Percentiles rank a stretch among this genome's conserved stretches.
Conservation (phyloP, 2,888 invertebrate species). For the Orchesella flavescens region DNA sequence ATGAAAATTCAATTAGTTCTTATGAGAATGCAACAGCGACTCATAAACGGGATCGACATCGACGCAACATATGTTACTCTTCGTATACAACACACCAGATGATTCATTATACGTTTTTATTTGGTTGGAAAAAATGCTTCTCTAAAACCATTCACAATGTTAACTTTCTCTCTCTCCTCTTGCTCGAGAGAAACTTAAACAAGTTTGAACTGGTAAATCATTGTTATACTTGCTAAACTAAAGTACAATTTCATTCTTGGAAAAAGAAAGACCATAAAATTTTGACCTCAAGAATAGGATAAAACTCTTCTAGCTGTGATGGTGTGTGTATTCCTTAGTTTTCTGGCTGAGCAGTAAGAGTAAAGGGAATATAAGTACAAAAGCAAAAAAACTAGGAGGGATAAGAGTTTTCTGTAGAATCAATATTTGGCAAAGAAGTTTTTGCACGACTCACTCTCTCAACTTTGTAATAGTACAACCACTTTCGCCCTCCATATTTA, state of each 20-base stretch:
- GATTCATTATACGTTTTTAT: slow-evolving; percentile 39
- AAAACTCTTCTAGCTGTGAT: slow-evolving; percentile 4
- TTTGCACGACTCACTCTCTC: slow-evolving; percentile 50
- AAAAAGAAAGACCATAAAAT: slow-evolving; percentile 53
- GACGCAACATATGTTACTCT: too few species aligned
- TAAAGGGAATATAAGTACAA: background rate
- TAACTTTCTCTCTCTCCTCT: slow-evolving; percentile 30
- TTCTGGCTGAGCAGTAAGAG: slow-evolving; percentile 4
- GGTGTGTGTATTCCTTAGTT: background rate
- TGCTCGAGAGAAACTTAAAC: background rate
- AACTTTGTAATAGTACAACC: background rate
- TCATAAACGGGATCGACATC: too few species aligned
- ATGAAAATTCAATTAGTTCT: too few species aligned
- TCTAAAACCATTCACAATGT: slow-evolving; percentile 7
- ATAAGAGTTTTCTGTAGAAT: slow-evolving; percentile 52
- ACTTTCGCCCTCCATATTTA: slow-evolving; percentile 12
- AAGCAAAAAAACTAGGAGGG: slow-evolving; percentile 14
- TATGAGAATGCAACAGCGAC: too few species aligned
- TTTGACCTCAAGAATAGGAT: slow-evolving; percentile 50
- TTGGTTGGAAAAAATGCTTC: slow-evolving; percentile 32
- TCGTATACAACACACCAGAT: background rate
- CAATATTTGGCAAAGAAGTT: slow-evolving; percentile 71
- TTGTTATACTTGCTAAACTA: slow-evolving; percentile 44
- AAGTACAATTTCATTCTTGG: slow-evolving; percentile 35
- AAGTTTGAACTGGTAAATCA: slow-evolving; percentile 42